phyloP scores from a whole-genome alignment of 1,140 invertebrate species.

The Argopecten irradians region DNA sequence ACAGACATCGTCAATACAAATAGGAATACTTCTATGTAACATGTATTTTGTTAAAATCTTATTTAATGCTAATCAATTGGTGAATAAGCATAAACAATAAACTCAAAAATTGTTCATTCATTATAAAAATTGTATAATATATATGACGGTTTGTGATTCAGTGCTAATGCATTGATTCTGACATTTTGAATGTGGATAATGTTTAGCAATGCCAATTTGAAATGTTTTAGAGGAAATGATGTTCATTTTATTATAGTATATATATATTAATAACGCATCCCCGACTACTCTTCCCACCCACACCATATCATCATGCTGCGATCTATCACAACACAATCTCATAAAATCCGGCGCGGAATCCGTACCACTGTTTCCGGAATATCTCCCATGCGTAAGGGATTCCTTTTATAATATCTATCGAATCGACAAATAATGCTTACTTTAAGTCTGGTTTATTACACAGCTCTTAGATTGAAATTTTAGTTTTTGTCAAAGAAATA shows the following conservation, averaged over 20 bases:
- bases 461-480: background rate
- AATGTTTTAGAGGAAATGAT: too few species aligned
- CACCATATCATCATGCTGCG: background rate
- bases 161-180: background rate
- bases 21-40: too few species aligned
- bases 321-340: background rate
- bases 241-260: background rate
- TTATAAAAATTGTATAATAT: background rate
- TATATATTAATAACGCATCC: background rate
- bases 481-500: background rate
- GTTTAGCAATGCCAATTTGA: background rate
- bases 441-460: slow-evolving; percentile 1
- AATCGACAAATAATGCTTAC: background rate
- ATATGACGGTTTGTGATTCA: background rate
- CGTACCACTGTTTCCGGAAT: background rate
- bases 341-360: background rate
- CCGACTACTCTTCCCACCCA: background rate
- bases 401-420: background rate
- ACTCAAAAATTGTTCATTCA: background rate
- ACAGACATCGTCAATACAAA: too few species aligned
- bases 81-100: background rate
- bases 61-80: too few species aligned
- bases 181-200: background rate
- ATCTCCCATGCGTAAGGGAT: background rate
- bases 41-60: too few species aligned